Evolutionary conservation across 2,113 vertebrate species (phyloP), one percentile per base, ranked within the genome.

Genomic region (Entelurus aequoreus): DNA sequence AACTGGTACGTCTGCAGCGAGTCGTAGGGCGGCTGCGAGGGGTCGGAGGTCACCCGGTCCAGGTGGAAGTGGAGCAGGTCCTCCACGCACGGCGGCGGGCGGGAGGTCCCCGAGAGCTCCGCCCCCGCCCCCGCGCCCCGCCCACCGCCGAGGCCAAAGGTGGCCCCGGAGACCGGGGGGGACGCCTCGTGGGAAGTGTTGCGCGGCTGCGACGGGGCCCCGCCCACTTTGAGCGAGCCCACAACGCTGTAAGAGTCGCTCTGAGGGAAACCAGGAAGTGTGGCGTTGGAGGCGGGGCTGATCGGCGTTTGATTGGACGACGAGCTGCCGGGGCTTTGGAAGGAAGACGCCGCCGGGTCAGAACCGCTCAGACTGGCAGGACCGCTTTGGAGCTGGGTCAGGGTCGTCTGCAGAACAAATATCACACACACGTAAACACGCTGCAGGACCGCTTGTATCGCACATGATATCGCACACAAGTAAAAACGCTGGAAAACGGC

Each of bases 1-100:
- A 93, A 92, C 72, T 93, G 92, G 0, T 94, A 94, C 51, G 93
- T 93, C 87, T 94, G 93, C 80, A 95, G 90, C 36, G 92, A 96
- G 83, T 96, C 94, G 21, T 94, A 95, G 1, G 94, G 94, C 0
- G 94, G 94, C 78, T 93, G 92, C 2, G 92, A 79, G 52, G 91
- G 91, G 87, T 96, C 94, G 53, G 89, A 90, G 58, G 93, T 93
- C 8, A 93, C 93, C 82, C 89, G 90, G 1, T 86, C 87, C 40
- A 96, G 87, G 9, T 93, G 90, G 76, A 92, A 85, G 1, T 88
- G 90, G 56, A 95, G 85, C n/a, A 95, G 89, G 70, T 94, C 91
- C 0, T 91, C 92, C 85, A 94, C 92, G 14, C 76, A 74, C 5
- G 90, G 69, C 2, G 89, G 87, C 69, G 19, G 19, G 19, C 86